Evolutionary conservation across 2,113 vertebrate species (phyloP).

Genomic region (Gobius niger): DNA sequence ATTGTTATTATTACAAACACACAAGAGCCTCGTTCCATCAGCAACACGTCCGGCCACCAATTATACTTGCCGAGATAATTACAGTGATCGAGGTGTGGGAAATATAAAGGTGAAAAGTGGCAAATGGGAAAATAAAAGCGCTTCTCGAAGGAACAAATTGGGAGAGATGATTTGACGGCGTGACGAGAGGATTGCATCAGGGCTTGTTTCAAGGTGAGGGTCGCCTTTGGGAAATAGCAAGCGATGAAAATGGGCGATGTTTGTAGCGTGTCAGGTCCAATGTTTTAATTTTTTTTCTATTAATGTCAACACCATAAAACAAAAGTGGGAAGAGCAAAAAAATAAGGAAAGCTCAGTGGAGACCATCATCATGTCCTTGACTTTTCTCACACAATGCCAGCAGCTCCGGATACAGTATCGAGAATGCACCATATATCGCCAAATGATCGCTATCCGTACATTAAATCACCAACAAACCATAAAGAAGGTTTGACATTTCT

Average conservation of each 20-base stretch:
- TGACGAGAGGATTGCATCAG: background rate
- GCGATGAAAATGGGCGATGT: background rate
- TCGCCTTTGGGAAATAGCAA: background rate
- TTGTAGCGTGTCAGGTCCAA: no score
- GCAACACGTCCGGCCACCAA: background rate
- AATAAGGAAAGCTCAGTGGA: no score
- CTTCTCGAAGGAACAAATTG: background rate
- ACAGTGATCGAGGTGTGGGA: background rate
- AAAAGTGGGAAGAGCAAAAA: no score
- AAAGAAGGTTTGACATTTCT: no score
- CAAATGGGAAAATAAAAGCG: background rate
- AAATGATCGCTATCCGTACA: no score
- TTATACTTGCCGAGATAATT: background rate
- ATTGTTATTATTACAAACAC: no score
- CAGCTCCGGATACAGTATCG: background rate
- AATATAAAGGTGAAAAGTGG: background rate
- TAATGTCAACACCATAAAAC: no score
- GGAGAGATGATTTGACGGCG: background rate
- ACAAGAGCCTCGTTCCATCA: background rate
- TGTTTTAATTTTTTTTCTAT: no score
- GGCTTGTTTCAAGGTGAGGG: background rate
- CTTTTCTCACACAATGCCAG: background rate
- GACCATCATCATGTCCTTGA: background rate
- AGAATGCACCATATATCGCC: background rate
- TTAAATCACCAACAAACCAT: no score